These are phyloP conservation scores for Romanogobio albipinnatus DNA, from an alignment of 2,113 vertebrate genomes.

Conservation along the genomic window DNA sequence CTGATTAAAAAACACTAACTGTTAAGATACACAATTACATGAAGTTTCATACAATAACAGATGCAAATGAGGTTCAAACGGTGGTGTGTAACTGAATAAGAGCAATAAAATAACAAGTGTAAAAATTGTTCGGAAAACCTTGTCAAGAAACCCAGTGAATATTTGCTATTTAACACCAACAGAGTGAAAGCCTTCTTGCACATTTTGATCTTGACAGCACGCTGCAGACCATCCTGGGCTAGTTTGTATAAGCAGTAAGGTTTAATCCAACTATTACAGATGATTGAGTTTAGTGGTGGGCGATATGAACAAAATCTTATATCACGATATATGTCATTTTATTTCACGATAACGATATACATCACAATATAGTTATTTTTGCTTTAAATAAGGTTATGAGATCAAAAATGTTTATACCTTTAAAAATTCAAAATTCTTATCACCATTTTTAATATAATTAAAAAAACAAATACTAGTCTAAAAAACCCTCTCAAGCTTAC, in stretches of 20 bases:
- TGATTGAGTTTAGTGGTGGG: background rate
- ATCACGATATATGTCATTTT: too few species aligned
- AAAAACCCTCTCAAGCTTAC: too few species aligned
- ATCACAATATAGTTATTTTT: too few species aligned
- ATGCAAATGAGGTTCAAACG: constrained; percentile 11
- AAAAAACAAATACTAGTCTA: too few species aligned
- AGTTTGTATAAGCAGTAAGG: background rate
- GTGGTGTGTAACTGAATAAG: background rate
- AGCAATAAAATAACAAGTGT: background rate
- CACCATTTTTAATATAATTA: too few species aligned
- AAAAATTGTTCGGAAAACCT: background rate
- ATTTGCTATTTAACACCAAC: background rate
- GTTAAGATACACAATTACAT: background rate
- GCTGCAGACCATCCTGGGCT: background rate
- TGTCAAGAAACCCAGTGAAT: constrained; percentile 12
- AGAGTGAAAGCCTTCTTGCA: background rate
- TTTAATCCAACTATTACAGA: background rate
- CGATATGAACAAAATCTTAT: too few species aligned
- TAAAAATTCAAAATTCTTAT: too few species aligned
- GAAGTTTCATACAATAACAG: background rate
- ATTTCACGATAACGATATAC: too few species aligned
- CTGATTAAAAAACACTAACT: background rate
- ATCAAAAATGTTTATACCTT: too few species aligned
- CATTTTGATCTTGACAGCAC: background rate
- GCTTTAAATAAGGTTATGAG: too few species aligned